Percentiles rank a stretch among this genome's conserved stretches.
phyloP scores from a whole-genome alignment of 1,140 invertebrate genomes.

The Orchesella cincta region DNA sequence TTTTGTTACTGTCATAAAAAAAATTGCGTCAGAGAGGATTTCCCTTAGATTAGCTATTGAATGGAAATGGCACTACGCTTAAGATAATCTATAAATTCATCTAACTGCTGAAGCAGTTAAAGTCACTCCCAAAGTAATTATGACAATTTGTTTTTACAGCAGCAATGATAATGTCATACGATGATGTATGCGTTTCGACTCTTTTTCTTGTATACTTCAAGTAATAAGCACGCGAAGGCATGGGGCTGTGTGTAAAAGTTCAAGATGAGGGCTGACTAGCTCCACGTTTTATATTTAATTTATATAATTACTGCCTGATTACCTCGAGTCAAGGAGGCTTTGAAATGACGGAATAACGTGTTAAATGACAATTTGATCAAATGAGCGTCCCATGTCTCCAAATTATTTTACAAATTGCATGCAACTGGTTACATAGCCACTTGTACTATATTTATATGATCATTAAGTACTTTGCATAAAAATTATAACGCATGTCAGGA shows the following conservation, averaged over 20 bases:
- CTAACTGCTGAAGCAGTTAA: not conserved
- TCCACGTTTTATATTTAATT: not conserved
- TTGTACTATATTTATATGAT: not conserved
- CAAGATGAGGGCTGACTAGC: not conserved
- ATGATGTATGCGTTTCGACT: not conserved
- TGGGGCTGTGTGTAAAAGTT: not conserved
- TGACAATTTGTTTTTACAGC: not conserved
- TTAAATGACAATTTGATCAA: not conserved
- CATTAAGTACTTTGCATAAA: too few species aligned
- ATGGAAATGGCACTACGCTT: not conserved
- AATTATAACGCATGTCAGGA: too few species aligned
- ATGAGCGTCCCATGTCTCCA: not conserved
- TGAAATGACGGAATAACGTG: not conserved
- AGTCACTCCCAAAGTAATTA: not conserved
- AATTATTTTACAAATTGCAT: not conserved
- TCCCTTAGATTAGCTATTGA: not conserved
- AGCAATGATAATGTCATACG: not conserved
- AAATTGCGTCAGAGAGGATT: not conserved
- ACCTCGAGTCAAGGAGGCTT: not conserved
- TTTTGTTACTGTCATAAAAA: not conserved
- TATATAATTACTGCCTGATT: not conserved
- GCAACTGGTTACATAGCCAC: not conserved
- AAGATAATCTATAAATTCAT: not conserved
- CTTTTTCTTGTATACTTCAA: not conserved
- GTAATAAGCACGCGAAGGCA: not conserved